Conservation (phyloP, 2,113 vertebrate species). For the Phasianus colchicus region DNA sequence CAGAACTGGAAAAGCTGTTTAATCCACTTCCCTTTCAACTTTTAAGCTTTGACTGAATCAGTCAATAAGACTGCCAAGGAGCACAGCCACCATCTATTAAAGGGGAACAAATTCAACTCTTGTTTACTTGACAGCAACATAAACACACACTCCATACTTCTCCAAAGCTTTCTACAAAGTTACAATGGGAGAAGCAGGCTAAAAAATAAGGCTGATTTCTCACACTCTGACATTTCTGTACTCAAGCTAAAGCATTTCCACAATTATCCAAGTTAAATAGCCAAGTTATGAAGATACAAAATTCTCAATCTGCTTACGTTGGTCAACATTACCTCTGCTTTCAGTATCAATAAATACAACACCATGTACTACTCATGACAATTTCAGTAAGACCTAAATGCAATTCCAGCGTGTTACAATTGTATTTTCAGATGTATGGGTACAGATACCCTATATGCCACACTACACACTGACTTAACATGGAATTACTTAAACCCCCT, state of each 20-base stretch:
- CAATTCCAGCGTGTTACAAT: neutral
- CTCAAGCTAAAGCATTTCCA: neutral
- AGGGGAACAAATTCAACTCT: neutral
- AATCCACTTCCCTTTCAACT: neutral
- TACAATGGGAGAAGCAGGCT: neutral
- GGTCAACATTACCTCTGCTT: neutral
- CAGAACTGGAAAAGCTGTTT: neutral
- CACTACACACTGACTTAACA: neutral
- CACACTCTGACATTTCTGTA: neutral
- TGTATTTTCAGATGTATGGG: neutral
- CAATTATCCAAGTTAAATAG: neutral
- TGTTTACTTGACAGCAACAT: neutral
- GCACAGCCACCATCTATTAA: neutral
- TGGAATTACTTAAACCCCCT: neutral
- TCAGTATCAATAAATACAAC: neutral
- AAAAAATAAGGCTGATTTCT: neutral
- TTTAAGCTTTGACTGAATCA: neutral
- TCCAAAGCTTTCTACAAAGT: neutral
- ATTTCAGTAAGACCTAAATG: rapidly evolving
- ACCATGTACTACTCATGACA: neutral
- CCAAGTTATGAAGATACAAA: neutral
- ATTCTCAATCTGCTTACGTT: neutral
- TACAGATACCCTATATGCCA: neutral
- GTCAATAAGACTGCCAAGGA: neutral
- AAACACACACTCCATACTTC: neutral